phyloP scores from a whole-genome alignment of 2,888 invertebrate genomes.

The Limulus polyphemus region DNA sequence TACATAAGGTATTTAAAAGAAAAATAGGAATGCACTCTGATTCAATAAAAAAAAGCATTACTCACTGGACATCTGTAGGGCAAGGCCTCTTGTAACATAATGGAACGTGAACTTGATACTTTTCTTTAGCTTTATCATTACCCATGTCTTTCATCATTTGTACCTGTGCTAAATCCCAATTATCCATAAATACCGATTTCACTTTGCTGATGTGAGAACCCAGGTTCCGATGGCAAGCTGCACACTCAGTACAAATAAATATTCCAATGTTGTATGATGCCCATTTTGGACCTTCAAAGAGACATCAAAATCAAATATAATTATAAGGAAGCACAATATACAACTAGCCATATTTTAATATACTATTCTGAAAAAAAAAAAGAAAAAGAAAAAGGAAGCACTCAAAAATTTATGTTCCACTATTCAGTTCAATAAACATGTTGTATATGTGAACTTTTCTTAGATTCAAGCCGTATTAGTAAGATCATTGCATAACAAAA shows the following conservation, averaged over 20 bases:
- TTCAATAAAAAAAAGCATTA: constrained; percentile 24
- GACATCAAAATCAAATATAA: too few relatives aligned
- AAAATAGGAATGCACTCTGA: too few relatives aligned
- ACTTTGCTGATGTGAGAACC: constrained; percentile 79
- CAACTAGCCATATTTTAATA: too few relatives aligned
- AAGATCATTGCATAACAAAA: too few relatives aligned
- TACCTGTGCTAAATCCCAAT: constrained; percentile 76
- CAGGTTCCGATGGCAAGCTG: constrained; percentile 69
- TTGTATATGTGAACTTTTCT: too few relatives aligned
- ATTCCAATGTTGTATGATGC: constrained; percentile 79
- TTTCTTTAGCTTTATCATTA: constrained; percentile 57
- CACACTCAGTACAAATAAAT: constrained; percentile 72
- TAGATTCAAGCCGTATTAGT: too few relatives aligned
- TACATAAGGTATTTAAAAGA: too few relatives aligned
- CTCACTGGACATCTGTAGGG: constrained; percentile 64
- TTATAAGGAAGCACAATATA: too few relatives aligned
- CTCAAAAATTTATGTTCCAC: too few relatives aligned
- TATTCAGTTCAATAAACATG: too few relatives aligned
- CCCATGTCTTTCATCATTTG: constrained; percentile 64
- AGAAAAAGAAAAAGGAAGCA: too few relatives aligned
- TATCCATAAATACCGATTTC: constrained; percentile 69
- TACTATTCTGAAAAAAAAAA: too few relatives aligned
- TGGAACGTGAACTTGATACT: constrained; percentile 71
- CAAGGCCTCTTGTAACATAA: constrained; percentile 66
- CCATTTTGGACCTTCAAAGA: constrained; percentile 61